Evolutionary conservation across 2,888 invertebrate genomes (phyloP).

Genomic region (Hypomecis atomaria): DNA sequence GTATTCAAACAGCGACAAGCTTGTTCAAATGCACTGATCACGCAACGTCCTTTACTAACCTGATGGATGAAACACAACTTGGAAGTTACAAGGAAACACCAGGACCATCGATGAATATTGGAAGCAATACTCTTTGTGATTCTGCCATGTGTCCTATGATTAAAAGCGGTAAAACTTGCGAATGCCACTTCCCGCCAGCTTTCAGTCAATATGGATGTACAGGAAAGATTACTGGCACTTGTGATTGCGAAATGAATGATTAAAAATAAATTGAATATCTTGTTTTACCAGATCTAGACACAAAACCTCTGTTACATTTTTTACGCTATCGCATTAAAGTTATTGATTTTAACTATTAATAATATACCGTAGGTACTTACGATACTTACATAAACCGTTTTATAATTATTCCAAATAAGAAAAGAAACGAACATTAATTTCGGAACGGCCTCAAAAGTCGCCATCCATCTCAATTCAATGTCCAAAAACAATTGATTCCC

Average conservation of each 20-base stretch:
- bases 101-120: not conserved
- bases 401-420: not conserved
- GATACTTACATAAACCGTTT: too few species aligned
- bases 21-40: not conserved
- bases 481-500: slow-evolving; percentile 39
- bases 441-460: slow-evolving; percentile 1
- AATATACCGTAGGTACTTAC: too few species aligned
- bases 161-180: not conserved
- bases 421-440: not conserved
- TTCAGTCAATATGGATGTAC: slow-evolving; percentile 1
- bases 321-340: not conserved
- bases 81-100: not conserved
- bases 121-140: not conserved
- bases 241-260: slow-evolving; percentile 2
- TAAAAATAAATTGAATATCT: not conserved
- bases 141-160: not conserved
- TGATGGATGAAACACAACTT: not conserved
- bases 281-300: too few species aligned
- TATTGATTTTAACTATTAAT: too few species aligned
- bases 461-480: slow-evolving; percentile 28
- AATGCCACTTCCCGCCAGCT: slow-evolving; percentile 1
- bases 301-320: not conserved
- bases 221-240: slow-evolving; percentile 5
- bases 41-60: not conserved
- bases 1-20: not conserved